phyloP scores from a whole-genome alignment of 2,888 invertebrate species.

The Lithodes maja region DNA sequence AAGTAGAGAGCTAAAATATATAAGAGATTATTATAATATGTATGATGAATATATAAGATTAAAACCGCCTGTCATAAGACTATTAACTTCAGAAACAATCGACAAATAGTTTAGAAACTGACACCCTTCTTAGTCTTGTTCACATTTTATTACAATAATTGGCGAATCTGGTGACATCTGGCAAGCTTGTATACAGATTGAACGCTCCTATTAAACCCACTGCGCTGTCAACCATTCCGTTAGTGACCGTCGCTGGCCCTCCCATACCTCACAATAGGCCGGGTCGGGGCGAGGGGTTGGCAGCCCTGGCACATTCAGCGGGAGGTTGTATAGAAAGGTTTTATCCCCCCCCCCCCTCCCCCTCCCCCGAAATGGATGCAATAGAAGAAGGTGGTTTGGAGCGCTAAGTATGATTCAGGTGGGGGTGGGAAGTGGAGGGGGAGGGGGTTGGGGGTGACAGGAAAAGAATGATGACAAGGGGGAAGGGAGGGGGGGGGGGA shows the following conservation, averaged over 20 bases:
- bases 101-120: too few relatives aligned
- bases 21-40: too few relatives aligned
- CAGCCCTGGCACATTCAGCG: conserved; percentile 50
- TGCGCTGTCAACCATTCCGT: conserved; percentile 48
- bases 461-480: background rate
- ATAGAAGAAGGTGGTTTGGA: conserved; percentile 28
- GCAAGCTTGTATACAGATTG: too few relatives aligned
- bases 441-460: background rate
- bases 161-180: too few relatives aligned
- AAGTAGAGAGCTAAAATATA: too few relatives aligned
- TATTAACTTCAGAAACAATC: too few relatives aligned
- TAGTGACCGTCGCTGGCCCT: conserved; percentile 50
- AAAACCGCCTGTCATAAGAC: too few relatives aligned
- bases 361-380: conserved; percentile 47
- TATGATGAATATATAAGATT: too few relatives aligned
- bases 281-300: conserved; percentile 34
- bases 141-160: too few relatives aligned
- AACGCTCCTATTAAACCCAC: conserved; percentile 40
- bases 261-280: conserved; percentile 53
- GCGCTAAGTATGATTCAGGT: background rate
- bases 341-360: too few relatives aligned
- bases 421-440: background rate
- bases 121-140: too few relatives aligned
- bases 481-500: background rate
- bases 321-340: conserved; percentile 42